Evolutionary conservation across 2,113 vertebrate genomes (phyloP).

Genomic region (Mirza zaza): DNA sequence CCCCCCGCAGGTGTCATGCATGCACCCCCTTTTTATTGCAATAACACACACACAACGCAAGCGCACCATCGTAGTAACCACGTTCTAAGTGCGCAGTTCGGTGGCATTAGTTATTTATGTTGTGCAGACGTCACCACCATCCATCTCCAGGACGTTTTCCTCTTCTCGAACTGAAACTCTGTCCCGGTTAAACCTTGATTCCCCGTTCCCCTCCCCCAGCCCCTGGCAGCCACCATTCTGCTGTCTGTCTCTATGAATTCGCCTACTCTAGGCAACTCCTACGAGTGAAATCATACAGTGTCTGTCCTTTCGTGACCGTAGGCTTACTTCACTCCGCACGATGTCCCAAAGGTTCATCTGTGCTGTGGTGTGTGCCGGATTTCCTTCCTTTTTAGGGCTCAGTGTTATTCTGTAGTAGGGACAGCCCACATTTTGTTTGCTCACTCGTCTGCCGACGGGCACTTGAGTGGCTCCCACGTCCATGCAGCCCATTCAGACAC

Average conservation of each 20-base stretch:
- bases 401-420: not conserved
- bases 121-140: not conserved
- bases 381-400: not conserved
- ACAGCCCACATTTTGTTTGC: not conserved
- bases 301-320: not conserved
- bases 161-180: not conserved
- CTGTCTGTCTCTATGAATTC: not conserved
- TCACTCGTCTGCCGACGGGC: not conserved
- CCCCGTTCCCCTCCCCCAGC: rapidly evolving
- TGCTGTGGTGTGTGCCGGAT: not conserved
- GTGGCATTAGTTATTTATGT: not conserved
- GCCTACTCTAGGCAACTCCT: not conserved
- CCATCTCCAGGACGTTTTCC: not conserved
- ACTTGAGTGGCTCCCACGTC: not conserved
- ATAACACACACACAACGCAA: not conserved
- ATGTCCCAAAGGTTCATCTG: not conserved
- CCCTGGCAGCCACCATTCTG: too few species aligned
- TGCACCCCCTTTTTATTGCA: not conserved
- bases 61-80: rapidly evolving
- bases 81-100: not conserved
- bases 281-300: not conserved
- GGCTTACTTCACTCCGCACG: not conserved
- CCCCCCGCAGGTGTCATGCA: rapidly evolving
- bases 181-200: not conserved
- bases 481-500: not conserved